Evolutionary conservation across 2,888 invertebrate genomes (phyloP).

Genomic region (Drosophila kuntzei): DNA sequence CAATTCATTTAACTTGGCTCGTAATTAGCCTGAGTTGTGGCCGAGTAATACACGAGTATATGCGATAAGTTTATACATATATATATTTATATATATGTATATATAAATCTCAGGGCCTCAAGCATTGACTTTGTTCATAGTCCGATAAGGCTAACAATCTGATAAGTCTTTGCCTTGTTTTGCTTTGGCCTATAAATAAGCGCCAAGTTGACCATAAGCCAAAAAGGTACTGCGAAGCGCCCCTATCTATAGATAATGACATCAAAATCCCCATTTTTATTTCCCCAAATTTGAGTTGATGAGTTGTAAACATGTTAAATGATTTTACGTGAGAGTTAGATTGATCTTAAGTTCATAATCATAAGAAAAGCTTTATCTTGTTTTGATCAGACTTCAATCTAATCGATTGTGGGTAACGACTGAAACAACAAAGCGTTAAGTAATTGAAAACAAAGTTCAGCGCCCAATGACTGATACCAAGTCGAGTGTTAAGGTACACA

Average conservation of each 20-base stretch:
- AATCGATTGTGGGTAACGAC: constrained; percentile 20
- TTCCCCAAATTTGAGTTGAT: constrained; percentile 19
- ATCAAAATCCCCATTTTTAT: neutral
- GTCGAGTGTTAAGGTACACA: constrained; percentile 38
- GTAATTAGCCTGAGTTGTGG: constrained; percentile 40
- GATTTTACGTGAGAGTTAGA: neutral
- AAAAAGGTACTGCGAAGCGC: neutral
- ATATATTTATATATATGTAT: neutral
- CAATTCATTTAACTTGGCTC: constrained; percentile 46
- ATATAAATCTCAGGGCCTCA: constrained; percentile 49
- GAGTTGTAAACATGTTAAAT: constrained; percentile 31
- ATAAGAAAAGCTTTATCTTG: constrained; percentile 1
- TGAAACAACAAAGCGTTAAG: neutral
- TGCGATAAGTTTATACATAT: neutral
- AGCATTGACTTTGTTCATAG: constrained; percentile 62
- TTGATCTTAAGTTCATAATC: constrained; percentile 12
- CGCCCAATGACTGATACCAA: constrained; percentile 50
- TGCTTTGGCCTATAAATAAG: constrained; percentile 35
- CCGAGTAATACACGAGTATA: neutral
- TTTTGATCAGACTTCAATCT: constrained; percentile 19
- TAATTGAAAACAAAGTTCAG: constrained; percentile 46
- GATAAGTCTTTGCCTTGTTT: constrained; percentile 46
- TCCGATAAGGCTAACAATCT: constrained; percentile 52
- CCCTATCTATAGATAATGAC: constrained; percentile 39
- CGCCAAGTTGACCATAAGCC: constrained; percentile 12